Evolutionary conservation across 2,888 invertebrate species (phyloP), one percentile per base, ranked within the genome.

Genomic region (Muschampia plurimacula): DNA sequence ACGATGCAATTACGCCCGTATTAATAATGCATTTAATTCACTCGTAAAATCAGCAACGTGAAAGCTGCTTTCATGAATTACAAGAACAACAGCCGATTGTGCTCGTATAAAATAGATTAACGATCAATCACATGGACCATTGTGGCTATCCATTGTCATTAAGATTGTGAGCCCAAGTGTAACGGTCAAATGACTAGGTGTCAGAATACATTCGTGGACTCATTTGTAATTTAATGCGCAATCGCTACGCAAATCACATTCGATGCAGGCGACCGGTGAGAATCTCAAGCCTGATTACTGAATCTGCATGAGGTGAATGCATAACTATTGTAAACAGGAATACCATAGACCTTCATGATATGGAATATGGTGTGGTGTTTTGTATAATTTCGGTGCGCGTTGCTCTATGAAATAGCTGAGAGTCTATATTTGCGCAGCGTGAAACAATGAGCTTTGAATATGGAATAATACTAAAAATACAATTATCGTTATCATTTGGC

Each of bases 181-280:
- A 68, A 72, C 72, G 67, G 72, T 72, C 72, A 72, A 64, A 68
- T 72, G 72, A 79, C 76, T 79, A 76, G 79, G 79, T 70, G 77
- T 79, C 77, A 76, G 75, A 75, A 74, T 74, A 73, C 75, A 73
- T 73, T 73, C 71, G 74, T 77, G 77, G 78, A 74, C 82, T 82
- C 82, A 86, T 88, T 89, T 87, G 86, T 84, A 85, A 88, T 85
- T 86, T 85, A 85, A 87, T 83, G 78, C 78, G 83, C 82, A 78
- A 84, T 89, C 83, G 80, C 80, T 74, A 87, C 80, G 83, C 89
- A 77, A 79, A 83, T 82, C 83, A 84, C 86, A 89, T 86, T 80
- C 86, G 74, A 79, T 77, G 81, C 83, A 78, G 77, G 76, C 78
- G 79, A 79, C 79, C 83, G 83, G 88, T 87, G 89, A 86, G 88